Conservation (phyloP, 2,888 invertebrate genomes). For the Drosophila mercatorum region DNA sequence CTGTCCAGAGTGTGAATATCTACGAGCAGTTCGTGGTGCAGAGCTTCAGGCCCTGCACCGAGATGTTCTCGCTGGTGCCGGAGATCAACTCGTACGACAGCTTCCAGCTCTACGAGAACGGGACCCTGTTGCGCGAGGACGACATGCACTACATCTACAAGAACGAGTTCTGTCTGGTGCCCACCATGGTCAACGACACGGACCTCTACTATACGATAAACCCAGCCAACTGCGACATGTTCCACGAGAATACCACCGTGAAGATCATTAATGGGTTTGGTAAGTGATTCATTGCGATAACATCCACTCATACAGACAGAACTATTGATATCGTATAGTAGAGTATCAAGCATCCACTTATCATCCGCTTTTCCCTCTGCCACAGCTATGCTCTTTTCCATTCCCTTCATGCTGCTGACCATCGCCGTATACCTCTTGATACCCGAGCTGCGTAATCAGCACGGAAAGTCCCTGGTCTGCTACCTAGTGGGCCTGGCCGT, state of each 20-base stretch:
- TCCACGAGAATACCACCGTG: conserved; percentile 61
- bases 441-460: conserved; percentile 90
- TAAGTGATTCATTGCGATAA: conserved; percentile 41
- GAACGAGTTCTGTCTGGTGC: conserved; percentile 79
- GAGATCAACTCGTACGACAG: conserved; percentile 60
- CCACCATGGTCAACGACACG: conserved; percentile 63
- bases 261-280: conserved; percentile 80
- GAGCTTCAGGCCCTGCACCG: conserved; percentile 64
- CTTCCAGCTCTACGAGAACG: conserved; percentile 78
- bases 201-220: conserved; percentile 68
- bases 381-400: conserved; percentile 89
- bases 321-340: not conserved
- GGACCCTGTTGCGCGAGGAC: conserved; percentile 73
- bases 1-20: conserved; percentile 54
- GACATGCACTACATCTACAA: conserved; percentile 66
- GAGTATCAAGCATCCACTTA: too few species aligned
- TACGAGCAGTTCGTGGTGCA: conserved; percentile 69
- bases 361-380: fast-evolving
- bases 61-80: conserved; percentile 68
- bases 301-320: too few species aligned
- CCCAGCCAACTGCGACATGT: conserved; percentile 79
- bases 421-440: conserved; percentile 90
- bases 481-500: conserved; percentile 89
- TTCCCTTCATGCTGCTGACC: conserved; percentile 90
- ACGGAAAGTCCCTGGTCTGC: conserved; percentile 91